Conservation (phyloP, 23 tunicate genomes). For the Clavelina lepadiformis region DNA sequence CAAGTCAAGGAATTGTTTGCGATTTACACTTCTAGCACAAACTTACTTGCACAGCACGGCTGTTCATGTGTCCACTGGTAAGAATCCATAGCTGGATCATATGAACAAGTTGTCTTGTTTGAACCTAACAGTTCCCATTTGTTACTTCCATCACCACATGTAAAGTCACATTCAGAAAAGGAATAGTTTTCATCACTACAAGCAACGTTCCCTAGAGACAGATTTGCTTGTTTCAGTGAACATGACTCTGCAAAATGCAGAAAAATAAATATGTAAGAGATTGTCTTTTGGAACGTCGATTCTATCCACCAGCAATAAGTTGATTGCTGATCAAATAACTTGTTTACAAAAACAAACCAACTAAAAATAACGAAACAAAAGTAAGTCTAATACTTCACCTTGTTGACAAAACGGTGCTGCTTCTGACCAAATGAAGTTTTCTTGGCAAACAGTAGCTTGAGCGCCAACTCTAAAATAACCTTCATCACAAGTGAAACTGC, state of each 20-base stretch:
- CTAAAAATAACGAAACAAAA: neutral
- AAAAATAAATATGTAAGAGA: too few species aligned
- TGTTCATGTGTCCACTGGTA: conserved; percentile 62
- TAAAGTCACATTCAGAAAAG: conserved; percentile 52
- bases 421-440: too few species aligned
- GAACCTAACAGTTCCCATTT: conserved; percentile 61
- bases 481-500: conserved; percentile 29
- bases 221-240: conserved; percentile 10
- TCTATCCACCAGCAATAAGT: too few species aligned
- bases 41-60: conserved; percentile 90
- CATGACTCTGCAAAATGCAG: conserved; percentile 32
- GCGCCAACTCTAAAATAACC: too few species aligned
- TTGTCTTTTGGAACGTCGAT: too few species aligned
- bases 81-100: conserved; percentile 7
- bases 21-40: too few species aligned
- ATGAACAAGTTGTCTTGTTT: conserved; percentile 27
- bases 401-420: conserved; percentile 26
- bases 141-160: conserved; percentile 47
- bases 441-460: too few species aligned
- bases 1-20: too few species aligned
- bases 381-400: conserved; percentile 3
- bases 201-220: conserved; percentile 23
- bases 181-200: conserved; percentile 46
- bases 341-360: too few species aligned
- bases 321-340: too few species aligned